phyloP scores from a whole-genome alignment of 2,888 invertebrate genomes.

The Lamellibrachia satsuma region DNA sequence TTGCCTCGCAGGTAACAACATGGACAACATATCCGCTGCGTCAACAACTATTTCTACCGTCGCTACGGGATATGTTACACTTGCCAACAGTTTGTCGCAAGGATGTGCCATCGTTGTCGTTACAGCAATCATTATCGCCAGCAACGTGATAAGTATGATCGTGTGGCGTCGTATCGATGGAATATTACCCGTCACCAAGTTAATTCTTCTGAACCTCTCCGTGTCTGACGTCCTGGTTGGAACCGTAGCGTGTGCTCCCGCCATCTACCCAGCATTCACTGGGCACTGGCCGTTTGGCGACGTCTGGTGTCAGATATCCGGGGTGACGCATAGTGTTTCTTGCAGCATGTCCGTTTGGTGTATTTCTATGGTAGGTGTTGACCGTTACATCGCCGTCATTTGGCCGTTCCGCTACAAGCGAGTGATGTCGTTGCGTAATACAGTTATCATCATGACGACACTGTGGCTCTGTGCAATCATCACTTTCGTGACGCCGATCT shows the following conservation, averaged over 20 bases:
- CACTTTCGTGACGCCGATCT: conserved; percentile 24
- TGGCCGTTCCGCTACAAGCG: conserved; percentile 13
- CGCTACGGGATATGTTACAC: neutral
- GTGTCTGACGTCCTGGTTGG: conserved; percentile 20
- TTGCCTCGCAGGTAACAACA: neutral
- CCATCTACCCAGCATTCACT: conserved; percentile 23
- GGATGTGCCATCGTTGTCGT: conserved; percentile 5
- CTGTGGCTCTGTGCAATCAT: conserved; percentile 17
- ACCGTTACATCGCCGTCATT: conserved; percentile 20
- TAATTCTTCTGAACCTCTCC: conserved; percentile 13
- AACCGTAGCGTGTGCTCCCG: conserved; percentile 3
- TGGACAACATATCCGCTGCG: neutral
- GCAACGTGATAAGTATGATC: conserved; percentile 13
- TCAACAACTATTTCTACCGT: neutral
- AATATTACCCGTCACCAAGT: neutral
- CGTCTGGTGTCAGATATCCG: conserved; percentile 25
- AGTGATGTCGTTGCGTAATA: conserved; percentile 8
- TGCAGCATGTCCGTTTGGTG: conserved; percentile 19
- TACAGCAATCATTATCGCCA: neutral
- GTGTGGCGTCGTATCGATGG: neutral
- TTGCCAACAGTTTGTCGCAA: neutral
- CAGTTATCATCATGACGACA: neutral
- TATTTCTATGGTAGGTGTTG: conserved; percentile 22
- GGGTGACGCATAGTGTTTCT: neutral
- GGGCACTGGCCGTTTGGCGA: conserved; percentile 23